phyloP scores from a whole-genome alignment of 2,888 invertebrate species.

The Phaedon cochleariae region DNA sequence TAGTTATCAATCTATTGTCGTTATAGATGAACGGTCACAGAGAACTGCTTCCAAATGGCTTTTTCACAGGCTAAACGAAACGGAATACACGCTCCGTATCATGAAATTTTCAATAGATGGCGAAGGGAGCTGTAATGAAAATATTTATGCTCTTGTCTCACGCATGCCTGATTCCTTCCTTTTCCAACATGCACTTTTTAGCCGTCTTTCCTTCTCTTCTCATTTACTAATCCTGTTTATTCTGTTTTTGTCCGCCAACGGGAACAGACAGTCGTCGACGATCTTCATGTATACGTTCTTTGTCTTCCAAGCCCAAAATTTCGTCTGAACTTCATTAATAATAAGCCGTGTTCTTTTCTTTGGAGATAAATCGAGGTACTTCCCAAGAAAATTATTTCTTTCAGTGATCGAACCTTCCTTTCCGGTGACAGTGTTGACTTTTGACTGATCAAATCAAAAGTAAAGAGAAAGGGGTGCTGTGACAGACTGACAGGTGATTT shows the following conservation, averaged over 20 bases:
- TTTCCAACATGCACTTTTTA: conserved; percentile 10
- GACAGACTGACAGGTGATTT: conserved; percentile 44
- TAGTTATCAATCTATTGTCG: too few species aligned
- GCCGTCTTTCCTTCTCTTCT: conserved; percentile 14
- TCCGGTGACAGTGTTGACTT: conserved; percentile 37
- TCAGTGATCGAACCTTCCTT: conserved; percentile 42
- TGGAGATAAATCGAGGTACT: conserved; percentile 21
- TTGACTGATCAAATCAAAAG: conserved; percentile 11
- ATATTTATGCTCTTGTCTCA: not conserved
- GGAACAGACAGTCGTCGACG: conserved; percentile 2
- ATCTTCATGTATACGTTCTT: conserved; percentile 46
- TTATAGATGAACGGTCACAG: too few species aligned
- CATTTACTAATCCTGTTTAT: not conserved
- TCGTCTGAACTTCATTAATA: conserved; percentile 39
- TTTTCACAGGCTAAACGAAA: too few species aligned
- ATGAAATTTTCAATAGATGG: too few species aligned
- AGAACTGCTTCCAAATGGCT: too few species aligned
- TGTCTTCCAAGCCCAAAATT: conserved; percentile 50
- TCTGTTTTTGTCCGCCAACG: conserved; percentile 10
- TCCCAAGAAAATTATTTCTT: conserved; percentile 27
- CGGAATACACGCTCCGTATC: too few species aligned
- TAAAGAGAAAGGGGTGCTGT: too few species aligned
- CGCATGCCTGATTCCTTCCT: conserved; percentile 9
- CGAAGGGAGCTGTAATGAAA: too few species aligned
- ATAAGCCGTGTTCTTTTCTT: conserved; percentile 12